These are phyloP conservation scores for Montipora foliosa DNA, from an alignment of 64 coral and sea anemone genomes.

Conservation along the genomic window DNA sequence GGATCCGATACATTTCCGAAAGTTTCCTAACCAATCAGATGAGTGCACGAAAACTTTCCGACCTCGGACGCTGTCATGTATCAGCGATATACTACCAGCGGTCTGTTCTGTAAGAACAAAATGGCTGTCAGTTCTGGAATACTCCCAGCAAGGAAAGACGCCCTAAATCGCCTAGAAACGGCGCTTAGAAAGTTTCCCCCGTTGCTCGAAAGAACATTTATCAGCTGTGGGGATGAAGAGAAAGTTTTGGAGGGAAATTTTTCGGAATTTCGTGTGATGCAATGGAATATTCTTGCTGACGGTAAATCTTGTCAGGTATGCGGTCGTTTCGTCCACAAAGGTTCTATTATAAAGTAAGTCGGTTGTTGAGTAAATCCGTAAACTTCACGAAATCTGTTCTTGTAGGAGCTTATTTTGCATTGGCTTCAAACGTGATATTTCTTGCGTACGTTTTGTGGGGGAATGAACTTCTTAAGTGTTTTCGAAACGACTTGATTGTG, in stretches of 20 bases:
- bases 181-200: conserved; percentile 42
- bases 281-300: conserved; percentile 98
- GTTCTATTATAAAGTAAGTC: too few relatives aligned
- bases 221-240: neutral
- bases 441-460: too few relatives aligned
- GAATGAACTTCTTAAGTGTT: too few relatives aligned
- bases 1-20: too few relatives aligned
- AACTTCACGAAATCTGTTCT: too few relatives aligned
- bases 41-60: neutral
- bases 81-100: neutral
- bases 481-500: too few relatives aligned
- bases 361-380: too few relatives aligned
- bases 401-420: too few relatives aligned
- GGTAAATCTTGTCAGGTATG: conserved; percentile 12
- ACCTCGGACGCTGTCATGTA: neutral
- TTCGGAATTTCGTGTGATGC: conserved; percentile 88
- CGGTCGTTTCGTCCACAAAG: neutral
- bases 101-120: neutral
- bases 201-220: conserved; percentile 56
- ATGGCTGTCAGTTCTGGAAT: conserved; percentile 4
- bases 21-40: neutral
- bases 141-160: conserved; percentile 33
- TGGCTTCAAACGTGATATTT: too few relatives aligned
- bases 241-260: neutral
- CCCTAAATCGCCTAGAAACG: conserved; percentile 5